These are phyloP conservation scores for Ptychodera flava DNA, from an alignment of 35 echinoderm and acorn worm species.

Conservation along the genomic window DNA sequence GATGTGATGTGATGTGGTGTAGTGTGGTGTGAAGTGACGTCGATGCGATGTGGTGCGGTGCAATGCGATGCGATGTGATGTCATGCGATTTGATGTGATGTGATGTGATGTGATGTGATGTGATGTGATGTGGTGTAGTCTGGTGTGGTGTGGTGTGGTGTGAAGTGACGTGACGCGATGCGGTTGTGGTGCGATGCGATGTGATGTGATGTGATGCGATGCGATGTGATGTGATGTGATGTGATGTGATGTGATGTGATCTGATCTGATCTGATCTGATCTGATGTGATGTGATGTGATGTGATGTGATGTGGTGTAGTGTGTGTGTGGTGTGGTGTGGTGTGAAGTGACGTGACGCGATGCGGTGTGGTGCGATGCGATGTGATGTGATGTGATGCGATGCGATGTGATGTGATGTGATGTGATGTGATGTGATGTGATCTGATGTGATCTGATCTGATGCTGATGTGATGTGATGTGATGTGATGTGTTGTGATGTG, in stretches of 20 bases:
- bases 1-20: background rate
- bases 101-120: background rate
- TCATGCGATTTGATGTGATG: background rate
- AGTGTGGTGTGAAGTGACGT: background rate
- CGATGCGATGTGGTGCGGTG: background rate
- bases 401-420: constrained; percentile 20
- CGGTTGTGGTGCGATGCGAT: background rate
- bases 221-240: background rate
- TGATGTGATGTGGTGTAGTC: background rate
- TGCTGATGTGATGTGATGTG: no score
- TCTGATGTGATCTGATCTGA: no score
- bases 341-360: constrained; percentile 11
- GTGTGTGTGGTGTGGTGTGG: constrained; percentile 22
- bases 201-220: background rate
- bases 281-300: constrained; percentile 1
- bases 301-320: constrained; percentile 16
- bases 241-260: background rate
- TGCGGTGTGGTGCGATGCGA: constrained; percentile 13
- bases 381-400: constrained; percentile 15
- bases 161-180: background rate
- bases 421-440: constrained; percentile 12
- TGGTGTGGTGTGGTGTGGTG: background rate
- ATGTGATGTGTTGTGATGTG: no score
- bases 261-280: background rate
- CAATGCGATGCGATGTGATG: background rate